Evolutionary conservation across 1,140 invertebrate species (phyloP).

Genomic region (Halyomorpha halys): DNA sequence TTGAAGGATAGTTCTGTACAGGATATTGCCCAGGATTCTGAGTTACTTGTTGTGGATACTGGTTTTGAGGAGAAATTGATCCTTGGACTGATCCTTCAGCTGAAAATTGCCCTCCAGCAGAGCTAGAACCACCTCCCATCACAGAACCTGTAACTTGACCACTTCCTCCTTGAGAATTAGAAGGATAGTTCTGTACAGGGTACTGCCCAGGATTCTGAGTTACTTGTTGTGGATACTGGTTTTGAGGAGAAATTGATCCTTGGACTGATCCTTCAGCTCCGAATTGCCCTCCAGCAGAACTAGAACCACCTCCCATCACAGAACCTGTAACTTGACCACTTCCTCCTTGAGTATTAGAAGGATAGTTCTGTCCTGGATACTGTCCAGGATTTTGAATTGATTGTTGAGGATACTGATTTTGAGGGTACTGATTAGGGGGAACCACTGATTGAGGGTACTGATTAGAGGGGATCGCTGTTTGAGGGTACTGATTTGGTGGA

Average conservation of each 20-base stretch:
- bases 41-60: too few species aligned
- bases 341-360: too few species aligned
- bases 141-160: background rate
- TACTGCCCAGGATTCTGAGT: background rate
- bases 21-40: background rate
- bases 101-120: slow-evolving; percentile 10
- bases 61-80: background rate
- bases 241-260: slow-evolving; percentile 5
- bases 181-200: too few species aligned
- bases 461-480: too few species aligned
- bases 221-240: background rate
- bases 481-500: too few species aligned
- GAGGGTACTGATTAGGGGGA: background rate
- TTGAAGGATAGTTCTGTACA: background rate
- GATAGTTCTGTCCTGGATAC: background rate
- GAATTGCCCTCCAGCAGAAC: slow-evolving; percentile 8
- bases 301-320: too few species aligned
- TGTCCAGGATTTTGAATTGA: background rate
- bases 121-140: background rate
- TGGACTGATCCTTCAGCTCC: slow-evolving; percentile 2
- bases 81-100: slow-evolving; percentile 14
- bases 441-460: too few species aligned
- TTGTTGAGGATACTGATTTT: background rate
- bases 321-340: too few species aligned
- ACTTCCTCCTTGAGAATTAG: background rate